Evolutionary conservation across 1,140 invertebrate species (phyloP).

Genomic region (Eupristina koningsbergeri): DNA sequence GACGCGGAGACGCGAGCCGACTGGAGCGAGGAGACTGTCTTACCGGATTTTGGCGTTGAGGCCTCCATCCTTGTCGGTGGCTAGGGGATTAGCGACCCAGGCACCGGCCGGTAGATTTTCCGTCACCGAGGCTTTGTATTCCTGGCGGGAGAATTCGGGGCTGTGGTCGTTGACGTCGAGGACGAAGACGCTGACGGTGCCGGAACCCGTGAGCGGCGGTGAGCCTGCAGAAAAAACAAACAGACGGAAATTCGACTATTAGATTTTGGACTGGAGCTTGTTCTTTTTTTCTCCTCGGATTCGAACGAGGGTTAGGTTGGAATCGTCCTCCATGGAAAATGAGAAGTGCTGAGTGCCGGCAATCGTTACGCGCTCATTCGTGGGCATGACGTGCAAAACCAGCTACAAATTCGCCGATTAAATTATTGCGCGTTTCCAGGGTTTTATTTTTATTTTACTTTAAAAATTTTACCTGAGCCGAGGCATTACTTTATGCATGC

Average conservation of each 20-base stretch:
- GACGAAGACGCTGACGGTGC: constrained; percentile 89
- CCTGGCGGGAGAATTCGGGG: constrained; percentile 86
- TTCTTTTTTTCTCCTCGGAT: neutral
- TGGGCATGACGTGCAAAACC: neutral
- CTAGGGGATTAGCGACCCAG: constrained; percentile 81
- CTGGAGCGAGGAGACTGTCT: constrained; percentile 46
- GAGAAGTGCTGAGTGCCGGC: neutral
- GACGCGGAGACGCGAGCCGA: neutral
- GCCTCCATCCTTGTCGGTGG: constrained; percentile 86
- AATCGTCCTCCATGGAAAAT: neutral
- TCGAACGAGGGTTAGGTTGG: neutral
- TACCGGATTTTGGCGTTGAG: constrained; percentile 88
- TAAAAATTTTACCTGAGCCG: too few relatives aligned
- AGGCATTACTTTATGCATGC: too few relatives aligned
- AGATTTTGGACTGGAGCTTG: neutral
- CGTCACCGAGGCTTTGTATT: constrained; percentile 82
- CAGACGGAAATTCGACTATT: neutral
- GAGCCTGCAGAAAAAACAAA: constrained; percentile 77
- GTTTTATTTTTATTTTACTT: too few relatives aligned
- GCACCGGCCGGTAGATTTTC: constrained; percentile 86
- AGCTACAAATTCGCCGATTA: neutral
- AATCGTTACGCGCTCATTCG: neutral
- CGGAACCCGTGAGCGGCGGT: constrained; percentile 89
- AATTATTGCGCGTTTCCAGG: neutral
- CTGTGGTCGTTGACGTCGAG: constrained; percentile 95